Evolutionary conservation across 2,113 vertebrate species (phyloP).

Genomic region (Mesoclemmys tuberculata): DNA sequence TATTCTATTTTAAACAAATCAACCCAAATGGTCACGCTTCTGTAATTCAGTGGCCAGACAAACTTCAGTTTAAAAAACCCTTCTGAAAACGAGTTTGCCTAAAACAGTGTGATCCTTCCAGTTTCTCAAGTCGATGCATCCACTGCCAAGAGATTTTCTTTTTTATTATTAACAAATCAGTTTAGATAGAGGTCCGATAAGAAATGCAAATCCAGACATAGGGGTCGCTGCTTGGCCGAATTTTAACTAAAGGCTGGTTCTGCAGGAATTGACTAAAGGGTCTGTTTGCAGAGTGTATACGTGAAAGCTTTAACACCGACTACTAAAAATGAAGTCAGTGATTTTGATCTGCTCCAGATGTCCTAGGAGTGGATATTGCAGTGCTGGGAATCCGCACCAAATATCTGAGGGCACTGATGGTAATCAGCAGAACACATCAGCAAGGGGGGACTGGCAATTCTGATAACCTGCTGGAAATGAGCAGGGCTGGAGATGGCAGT

Average conservation of each 20-base stretch:
- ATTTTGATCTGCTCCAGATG: conserved; percentile 94
- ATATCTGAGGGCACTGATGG: conserved; percentile 90
- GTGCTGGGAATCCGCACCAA: conserved; percentile 86
- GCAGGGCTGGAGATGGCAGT: conserved; percentile 84
- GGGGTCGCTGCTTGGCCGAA: conserved; percentile 76
- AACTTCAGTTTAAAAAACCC: conserved; percentile 58
- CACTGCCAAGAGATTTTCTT: conserved; percentile 67
- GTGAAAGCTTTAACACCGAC: conserved; percentile 82
- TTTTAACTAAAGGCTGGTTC: conserved; percentile 45
- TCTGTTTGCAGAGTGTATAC: conserved; percentile 62
- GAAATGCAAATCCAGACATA: conserved; percentile 71
- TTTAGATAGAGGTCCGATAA: conserved; percentile 65
- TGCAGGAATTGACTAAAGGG: conserved; percentile 59
- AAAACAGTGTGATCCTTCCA: conserved; percentile 52
- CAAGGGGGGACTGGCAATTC: conserved; percentile 85
- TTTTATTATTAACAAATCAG: conserved; percentile 70
- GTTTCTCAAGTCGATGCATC: conserved; percentile 56
- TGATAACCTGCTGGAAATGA: conserved; percentile 91
- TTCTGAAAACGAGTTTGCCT: conserved; percentile 54
- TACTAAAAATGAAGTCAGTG: conserved; percentile 85
- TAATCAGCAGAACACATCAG: conserved; percentile 90
- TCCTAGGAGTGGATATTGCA: conserved; percentile 89
- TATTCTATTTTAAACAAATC: conserved; percentile 67
- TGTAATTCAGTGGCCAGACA: conserved; percentile 61
- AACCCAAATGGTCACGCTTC: conserved; percentile 64